Evolutionary conservation across 2,797 vertebrate species (phyloP), one percentile per base, ranked within the genome.

Genomic region (Myotis myotis): DNA sequence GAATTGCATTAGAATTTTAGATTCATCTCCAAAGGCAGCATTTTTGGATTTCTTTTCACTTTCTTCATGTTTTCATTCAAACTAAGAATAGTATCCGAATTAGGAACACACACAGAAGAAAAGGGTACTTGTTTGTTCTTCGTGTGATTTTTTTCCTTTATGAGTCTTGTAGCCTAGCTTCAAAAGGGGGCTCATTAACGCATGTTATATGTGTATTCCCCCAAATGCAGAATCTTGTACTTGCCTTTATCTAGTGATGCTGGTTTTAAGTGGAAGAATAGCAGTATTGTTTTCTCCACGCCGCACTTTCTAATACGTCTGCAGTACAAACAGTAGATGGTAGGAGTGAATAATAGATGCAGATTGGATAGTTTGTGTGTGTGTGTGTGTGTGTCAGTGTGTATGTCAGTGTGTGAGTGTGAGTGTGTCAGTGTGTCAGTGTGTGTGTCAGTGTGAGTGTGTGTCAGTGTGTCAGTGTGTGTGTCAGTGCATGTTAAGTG

Each of bases 91-190:
- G 71, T 90, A 94, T 64, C 70, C 82, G 89, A 41, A 66, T 78
- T 78, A 76, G 85, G 83, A 81, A 68, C 72, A 71, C 13, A 66
- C 55, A 80, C 16, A 89, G 70, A 76, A 47, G 33, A 33, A 68
- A 33, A 51, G 70, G 6, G 17, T 53, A 38, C 53, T 91, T 95
- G 4, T 79, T 85, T 92, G 70, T 96, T 55, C 44, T 64, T 64
- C 44, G 92, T 23, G 19, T 92, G 16, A 6, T 11, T 11, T 93
- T 76, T 76, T 94, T 38, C 38, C 41, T 71, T 96, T 81, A 33
- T 23, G 82, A 87, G 68, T 97, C 97, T 93, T 41, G 30, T 84
- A 23, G 90, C 95, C n/a, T 75, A n/a, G 51, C 62, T 95, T 97
- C 95, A 84, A 94, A 95, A 55, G 70, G 60, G 89, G 80, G 47